Conservation (phyloP, 2,113 vertebrate species). For the Colinus virginianus region DNA sequence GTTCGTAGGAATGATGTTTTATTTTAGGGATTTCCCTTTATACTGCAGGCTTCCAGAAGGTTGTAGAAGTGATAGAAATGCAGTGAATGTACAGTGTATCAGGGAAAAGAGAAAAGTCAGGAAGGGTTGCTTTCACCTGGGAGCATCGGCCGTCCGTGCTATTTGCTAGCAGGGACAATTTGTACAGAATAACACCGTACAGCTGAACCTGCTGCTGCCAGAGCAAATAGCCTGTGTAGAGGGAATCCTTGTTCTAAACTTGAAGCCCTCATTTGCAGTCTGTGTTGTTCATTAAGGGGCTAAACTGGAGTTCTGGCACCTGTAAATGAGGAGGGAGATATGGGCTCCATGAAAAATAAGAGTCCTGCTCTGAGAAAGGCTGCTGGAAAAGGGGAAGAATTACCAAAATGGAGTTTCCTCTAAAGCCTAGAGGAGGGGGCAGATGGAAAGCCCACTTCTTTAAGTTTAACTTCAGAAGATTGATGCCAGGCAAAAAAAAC, state of each 20-base stretch:
- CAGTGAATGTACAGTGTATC: neutral
- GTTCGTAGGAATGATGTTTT: neutral
- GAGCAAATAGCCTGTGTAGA: neutral
- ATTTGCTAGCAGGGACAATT: neutral
- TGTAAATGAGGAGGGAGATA: neutral
- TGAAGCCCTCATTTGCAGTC: neutral
- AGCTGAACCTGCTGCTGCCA: neutral
- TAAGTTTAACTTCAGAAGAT: neutral
- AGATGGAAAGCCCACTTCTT: neutral
- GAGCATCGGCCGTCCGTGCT: fast-evolving
- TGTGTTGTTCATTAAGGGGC: neutral
- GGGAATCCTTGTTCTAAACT: neutral
- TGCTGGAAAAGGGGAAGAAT: neutral
- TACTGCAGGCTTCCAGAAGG: neutral
- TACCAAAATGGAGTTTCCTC: neutral
- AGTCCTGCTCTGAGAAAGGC: neutral
- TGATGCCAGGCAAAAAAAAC: neutral
- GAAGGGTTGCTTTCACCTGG: neutral
- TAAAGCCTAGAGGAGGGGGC: neutral
- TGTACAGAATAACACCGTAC: fast-evolving
- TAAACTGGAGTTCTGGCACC: neutral
- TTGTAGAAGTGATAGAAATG: neutral
- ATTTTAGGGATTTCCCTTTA: neutral
- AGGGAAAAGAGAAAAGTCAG: neutral
- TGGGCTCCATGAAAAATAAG: neutral